Percentiles rank a stretch among this genome's conserved stretches.
Conservation (phyloP, 2,888 invertebrate species). For the Stegophylla sp. region DNA sequence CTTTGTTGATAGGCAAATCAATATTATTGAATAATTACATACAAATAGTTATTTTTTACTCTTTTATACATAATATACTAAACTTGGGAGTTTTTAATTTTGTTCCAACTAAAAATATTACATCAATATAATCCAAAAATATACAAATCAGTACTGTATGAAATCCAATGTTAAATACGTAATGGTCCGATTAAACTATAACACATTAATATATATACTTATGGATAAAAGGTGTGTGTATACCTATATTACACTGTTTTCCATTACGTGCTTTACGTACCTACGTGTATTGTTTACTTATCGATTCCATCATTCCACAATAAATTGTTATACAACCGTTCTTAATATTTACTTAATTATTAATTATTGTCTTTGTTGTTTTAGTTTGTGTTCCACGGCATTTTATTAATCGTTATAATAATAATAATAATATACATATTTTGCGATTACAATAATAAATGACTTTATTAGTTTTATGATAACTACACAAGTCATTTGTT, state of each 20-base stretch:
- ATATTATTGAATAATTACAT: too few species aligned
- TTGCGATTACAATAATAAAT: not conserved
- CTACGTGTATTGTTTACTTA: constrained; percentile 40
- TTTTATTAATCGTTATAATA: constrained; percentile 6
- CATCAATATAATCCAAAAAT: too few species aligned
- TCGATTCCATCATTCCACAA: not conserved
- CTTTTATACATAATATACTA: too few species aligned
- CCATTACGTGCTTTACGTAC: not conserved
- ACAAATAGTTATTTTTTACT: too few species aligned
- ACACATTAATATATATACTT: not conserved
- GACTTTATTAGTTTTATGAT: not conserved
- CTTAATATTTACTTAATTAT: constrained; percentile 15
- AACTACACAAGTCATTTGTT: not conserved
- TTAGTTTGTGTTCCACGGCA: not conserved
- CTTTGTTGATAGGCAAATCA: too few species aligned
- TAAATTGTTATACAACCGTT: not conserved
- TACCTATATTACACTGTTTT: not conserved
- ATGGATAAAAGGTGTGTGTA: not conserved
- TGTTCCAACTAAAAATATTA: too few species aligned
- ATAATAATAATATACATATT: constrained; percentile 21
- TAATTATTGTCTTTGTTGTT: constrained; percentile 37
- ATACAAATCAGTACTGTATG: too few species aligned
- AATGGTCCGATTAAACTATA: constrained; percentile 12
- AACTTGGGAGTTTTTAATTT: too few species aligned
- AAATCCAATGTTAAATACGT: not conserved